Evolutionary conservation across 2,797 vertebrate genomes (phyloP), one percentile per base, ranked within the genome.

Genomic region (Crocodylus rhombifer): DNA sequence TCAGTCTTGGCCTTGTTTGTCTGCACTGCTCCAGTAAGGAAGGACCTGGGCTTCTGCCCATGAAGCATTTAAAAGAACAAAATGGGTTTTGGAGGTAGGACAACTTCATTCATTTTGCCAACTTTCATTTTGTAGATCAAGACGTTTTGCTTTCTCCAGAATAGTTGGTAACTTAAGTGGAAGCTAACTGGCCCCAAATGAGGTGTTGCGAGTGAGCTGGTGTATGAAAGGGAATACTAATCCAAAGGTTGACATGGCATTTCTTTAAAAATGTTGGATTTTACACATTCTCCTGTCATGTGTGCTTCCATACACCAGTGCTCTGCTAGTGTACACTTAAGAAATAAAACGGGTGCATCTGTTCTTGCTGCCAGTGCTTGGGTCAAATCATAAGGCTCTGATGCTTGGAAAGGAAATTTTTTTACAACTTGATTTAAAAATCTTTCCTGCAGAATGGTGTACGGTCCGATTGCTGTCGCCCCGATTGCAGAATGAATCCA

Each of bases 221-320:
- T 25, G 42, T 25, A 26, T 10, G 76, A 73, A 80, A 82, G 7
- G 13, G 3, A 9, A 4, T n/a, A 58, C 76, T 58, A 90, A 89
- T 64, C 42, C 85, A 58, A 85, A 60, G 80, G 58, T 71, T 89
- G 89, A 82, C 26, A 17, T 20, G 73, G 5, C 20, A 3, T 77
- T 92, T 80, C 21, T 90, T 93, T 92, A 89, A 36, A 77, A 8
- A 28, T 55, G 18, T 56, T 89, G 58, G 12, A 21, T 64, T 92
- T 90, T 90, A 74, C 42, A 73, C 23, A 15, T 73, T 82, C 80
- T 77, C 74, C 51, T 84, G 58, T n/a, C 28, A 61, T 71, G 69
- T 78, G 57, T 89, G 86, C 74, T 91, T 78, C 93, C 94, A 91
- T 74, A 79, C 89, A 83, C 79, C 79, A 96, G 82, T 2, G 0